Evolutionary conservation across 2,888 invertebrate genomes (phyloP).

Genomic region (Deilephila elpenor): DNA sequence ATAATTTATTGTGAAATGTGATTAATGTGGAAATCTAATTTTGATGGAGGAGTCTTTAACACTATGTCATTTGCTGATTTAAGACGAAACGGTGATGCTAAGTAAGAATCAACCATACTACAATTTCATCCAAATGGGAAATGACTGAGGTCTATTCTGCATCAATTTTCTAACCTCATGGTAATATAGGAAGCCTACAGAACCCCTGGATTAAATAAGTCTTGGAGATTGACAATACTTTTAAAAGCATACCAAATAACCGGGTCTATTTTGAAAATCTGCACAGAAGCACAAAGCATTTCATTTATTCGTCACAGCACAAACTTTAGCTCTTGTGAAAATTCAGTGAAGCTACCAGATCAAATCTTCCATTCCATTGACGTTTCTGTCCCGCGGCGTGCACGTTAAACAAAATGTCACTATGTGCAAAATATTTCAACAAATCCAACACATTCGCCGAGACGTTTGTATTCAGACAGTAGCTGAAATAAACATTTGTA

Average conservation of each 20-base stretch:
- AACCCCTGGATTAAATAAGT: no score
- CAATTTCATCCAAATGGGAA: no score
- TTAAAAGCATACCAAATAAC: not conserved
- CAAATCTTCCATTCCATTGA: slow-evolving; percentile 6
- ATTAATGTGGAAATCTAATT: no score
- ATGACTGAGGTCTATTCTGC: no score
- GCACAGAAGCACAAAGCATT: not conserved
- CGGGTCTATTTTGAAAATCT: not conserved
- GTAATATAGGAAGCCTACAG: no score
- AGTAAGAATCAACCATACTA: no score
- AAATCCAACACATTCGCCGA: slow-evolving; percentile 36
- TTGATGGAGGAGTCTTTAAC: no score
- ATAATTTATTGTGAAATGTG: not conserved
- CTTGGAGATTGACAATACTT: no score
- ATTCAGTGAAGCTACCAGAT: not conserved
- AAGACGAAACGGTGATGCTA: no score
- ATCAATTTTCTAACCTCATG: no score
- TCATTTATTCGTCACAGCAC: not conserved
- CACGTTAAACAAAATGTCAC: slow-evolving; percentile 17
- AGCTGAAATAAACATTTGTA: slow-evolving; percentile 41
- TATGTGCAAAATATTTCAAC: slow-evolving; percentile 15
- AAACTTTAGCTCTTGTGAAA: not conserved
- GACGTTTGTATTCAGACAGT: slow-evolving; percentile 53
- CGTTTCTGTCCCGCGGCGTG: slow-evolving; percentile 2
- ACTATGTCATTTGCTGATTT: no score